These are phyloP conservation scores for Podargus strigoides DNA, from an alignment of 2,797 vertebrate species.

Conservation along the genomic window DNA sequence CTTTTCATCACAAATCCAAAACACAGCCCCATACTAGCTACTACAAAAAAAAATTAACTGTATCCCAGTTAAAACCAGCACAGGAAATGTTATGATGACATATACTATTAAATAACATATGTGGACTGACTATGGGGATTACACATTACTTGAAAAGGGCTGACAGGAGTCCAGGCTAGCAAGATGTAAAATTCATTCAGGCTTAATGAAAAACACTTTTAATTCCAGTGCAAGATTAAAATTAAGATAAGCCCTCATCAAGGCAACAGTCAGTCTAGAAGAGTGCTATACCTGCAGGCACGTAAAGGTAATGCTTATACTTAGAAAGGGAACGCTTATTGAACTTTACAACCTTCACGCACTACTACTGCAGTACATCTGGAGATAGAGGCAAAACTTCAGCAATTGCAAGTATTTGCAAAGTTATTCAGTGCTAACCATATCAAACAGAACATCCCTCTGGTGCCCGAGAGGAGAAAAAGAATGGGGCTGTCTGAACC, in stretches of 20 bases:
- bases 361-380: neutral
- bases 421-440: neutral
- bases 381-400: neutral
- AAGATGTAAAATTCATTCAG: neutral
- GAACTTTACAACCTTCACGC: neutral
- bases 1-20: neutral
- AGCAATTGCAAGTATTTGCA: neutral
- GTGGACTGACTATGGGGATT: neutral
- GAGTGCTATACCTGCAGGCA: neutral
- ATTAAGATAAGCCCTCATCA: neutral
- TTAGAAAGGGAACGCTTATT: neutral
- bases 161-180: neutral
- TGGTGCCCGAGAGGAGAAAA: neutral
- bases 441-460: neutral
- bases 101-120: neutral
- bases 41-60: neutral
- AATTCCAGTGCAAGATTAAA: neutral
- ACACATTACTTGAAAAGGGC: neutral
- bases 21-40: neutral
- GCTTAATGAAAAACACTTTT: neutral
- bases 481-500: neutral
- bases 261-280: neutral
- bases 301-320: neutral
- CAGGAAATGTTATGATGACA: neutral
- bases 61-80: neutral